Conservation (phyloP, 2,113 vertebrate genomes). For the Verasper variegatus region DNA sequence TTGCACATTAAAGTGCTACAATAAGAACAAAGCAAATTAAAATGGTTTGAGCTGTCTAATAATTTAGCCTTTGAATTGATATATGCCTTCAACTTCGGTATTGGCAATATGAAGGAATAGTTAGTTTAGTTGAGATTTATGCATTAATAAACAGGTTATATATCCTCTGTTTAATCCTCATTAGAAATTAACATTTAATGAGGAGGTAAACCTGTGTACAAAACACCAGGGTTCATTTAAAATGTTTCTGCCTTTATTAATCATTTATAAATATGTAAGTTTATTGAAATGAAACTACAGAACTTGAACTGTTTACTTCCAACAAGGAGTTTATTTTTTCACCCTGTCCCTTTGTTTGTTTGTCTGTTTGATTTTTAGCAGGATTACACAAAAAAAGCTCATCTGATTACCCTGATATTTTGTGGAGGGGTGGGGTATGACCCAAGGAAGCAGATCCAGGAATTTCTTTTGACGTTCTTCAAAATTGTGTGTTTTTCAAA, state of each 20-base stretch:
- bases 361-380: too few relatives aligned
- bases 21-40: background rate
- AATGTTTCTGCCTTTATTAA: background rate
- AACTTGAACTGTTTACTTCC: too few relatives aligned
- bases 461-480: too few relatives aligned
- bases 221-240: background rate
- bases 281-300: too few relatives aligned
- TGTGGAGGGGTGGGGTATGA: too few relatives aligned
- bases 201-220: background rate
- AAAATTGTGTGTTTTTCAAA: too few relatives aligned
- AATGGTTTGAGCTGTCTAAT: background rate
- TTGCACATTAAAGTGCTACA: constrained; percentile 57
- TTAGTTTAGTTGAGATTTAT: background rate
- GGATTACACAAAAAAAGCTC: too few relatives aligned
- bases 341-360: too few relatives aligned
- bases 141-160: background rate
- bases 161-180: background rate
- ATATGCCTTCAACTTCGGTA: too few relatives aligned
- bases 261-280: background rate
- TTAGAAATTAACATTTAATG: background rate
- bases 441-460: too few relatives aligned
- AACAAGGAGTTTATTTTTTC: too few relatives aligned
- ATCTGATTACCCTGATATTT: too few relatives aligned
- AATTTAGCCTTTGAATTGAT: background rate
- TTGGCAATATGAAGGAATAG: background rate